Conservation (phyloP, 1,140 invertebrate species). For the Leguminivora glycinivorella region DNA sequence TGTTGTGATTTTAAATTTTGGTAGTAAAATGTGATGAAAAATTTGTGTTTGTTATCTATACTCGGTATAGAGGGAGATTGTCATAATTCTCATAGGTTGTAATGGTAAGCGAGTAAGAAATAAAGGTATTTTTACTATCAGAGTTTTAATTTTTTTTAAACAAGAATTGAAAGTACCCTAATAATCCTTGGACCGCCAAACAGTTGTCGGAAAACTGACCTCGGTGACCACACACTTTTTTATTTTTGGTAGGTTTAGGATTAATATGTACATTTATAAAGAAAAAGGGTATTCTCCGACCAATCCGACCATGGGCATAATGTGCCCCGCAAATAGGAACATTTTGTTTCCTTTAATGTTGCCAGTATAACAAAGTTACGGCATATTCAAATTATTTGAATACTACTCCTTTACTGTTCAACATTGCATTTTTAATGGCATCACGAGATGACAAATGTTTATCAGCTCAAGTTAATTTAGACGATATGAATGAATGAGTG, state of each 20-base stretch:
- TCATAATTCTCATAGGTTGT: slow-evolving; percentile 27
- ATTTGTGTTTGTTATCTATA: slow-evolving; percentile 25
- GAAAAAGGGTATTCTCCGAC: not conserved
- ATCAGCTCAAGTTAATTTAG: too few relatives aligned
- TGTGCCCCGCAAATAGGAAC: not conserved
- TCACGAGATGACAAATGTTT: too few relatives aligned
- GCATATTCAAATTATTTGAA: too few relatives aligned
- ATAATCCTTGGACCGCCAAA: too few relatives aligned
- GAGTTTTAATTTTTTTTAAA: not conserved
- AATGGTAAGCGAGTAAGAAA: slow-evolving; percentile 16
- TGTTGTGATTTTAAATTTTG: slow-evolving; percentile 18
- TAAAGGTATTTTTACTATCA: slow-evolving; percentile 4
- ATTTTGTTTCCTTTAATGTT: not conserved
- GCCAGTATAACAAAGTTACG: not conserved
- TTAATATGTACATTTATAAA: too few relatives aligned
- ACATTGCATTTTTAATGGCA: too few relatives aligned
- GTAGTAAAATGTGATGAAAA: slow-evolving; percentile 22
- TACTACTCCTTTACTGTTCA: too few relatives aligned
- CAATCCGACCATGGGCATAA: not conserved
- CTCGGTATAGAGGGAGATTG: not conserved
- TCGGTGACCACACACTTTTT: too few relatives aligned
- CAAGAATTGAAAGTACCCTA: too few relatives aligned
- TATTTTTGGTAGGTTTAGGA: too few relatives aligned
- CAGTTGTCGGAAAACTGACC: too few relatives aligned
- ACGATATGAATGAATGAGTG: too few relatives aligned